Conservation (phyloP, 1,140 invertebrate species). For the Liolophura sinensis region DNA sequence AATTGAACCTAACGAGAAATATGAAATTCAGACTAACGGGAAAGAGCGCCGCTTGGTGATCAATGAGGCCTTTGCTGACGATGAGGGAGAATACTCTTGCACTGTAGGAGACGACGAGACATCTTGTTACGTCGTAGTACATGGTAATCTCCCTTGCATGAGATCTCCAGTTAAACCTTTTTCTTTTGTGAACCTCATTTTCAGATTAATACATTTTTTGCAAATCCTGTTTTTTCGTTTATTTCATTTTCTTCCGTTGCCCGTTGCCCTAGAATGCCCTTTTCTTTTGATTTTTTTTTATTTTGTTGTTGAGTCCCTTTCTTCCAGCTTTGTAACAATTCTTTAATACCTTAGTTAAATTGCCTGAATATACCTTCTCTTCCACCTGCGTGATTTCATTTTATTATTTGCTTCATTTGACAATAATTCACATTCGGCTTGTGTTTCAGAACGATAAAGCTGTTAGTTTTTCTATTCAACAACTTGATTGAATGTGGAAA, state of each 20-base stretch:
- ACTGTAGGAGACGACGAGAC: conserved; percentile 27
- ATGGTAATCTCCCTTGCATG: neutral
- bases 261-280: neutral
- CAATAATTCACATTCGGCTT: no score
- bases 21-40: conserved; percentile 26
- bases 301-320: neutral
- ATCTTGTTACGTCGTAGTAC: neutral
- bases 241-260: no score
- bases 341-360: neutral
- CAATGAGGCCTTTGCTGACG: conserved; percentile 28
- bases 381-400: no score
- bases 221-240: neutral
- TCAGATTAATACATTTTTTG: neutral
- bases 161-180: neutral
- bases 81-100: conserved; percentile 36
- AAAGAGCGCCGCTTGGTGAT: conserved; percentile 34
- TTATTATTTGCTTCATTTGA: no score
- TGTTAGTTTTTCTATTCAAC: no score
- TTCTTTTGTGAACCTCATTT: neutral
- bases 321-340: neutral
- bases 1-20: conserved; percentile 24
- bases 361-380: no score
- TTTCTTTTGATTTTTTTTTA: neutral
- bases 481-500: no score
- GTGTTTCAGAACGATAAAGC: no score